A percentile compares a stretch with the other conserved stretches of the same genome.
phyloP scores from a whole-genome alignment of 2,888 invertebrate genomes.

The Erynnis tages region DNA sequence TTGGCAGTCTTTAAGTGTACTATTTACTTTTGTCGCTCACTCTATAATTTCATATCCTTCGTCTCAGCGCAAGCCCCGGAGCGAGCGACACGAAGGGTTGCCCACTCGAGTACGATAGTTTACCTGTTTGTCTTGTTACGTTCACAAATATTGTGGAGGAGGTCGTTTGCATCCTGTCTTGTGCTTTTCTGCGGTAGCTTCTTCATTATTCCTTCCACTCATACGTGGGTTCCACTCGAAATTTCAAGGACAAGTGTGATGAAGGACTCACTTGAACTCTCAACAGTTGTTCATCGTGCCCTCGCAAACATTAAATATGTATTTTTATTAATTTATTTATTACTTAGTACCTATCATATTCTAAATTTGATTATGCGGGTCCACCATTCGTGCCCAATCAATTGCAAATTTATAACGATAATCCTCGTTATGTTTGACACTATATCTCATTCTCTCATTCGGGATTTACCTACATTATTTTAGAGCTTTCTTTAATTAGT shows the following conservation, averaged over 20 bases:
- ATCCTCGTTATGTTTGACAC: too few relatives aligned
- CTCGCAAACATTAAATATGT: background rate
- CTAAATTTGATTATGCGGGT: too few relatives aligned
- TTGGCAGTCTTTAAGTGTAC: too few relatives aligned
- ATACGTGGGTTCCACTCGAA: background rate
- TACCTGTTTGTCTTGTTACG: constrained; percentile 67
- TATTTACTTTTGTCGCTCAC: too few relatives aligned
- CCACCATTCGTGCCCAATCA: too few relatives aligned
- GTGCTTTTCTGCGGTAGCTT: constrained; percentile 34
- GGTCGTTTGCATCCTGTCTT: constrained; percentile 46
- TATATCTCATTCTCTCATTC: too few relatives aligned
- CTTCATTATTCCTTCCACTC: constrained; percentile 34
- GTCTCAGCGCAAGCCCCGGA: too few relatives aligned
- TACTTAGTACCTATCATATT: too few relatives aligned
- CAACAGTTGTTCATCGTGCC: background rate
- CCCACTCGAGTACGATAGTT: constrained; percentile 73
- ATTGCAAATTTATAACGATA: constrained; percentile 36
- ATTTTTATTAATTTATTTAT: background rate
- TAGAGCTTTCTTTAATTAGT: too few relatives aligned
- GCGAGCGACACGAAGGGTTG: constrained; percentile 70
- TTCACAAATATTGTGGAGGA: constrained; percentile 60
- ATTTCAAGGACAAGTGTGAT: constrained; percentile 10
- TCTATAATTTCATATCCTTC: too few relatives aligned
- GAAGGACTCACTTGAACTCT: constrained; percentile 2
- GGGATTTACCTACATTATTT: too few relatives aligned